Evolutionary conservation across 2,888 invertebrate genomes (phyloP), one percentile per base, ranked within the genome.

Genomic region (Corythucha ciliata): DNA sequence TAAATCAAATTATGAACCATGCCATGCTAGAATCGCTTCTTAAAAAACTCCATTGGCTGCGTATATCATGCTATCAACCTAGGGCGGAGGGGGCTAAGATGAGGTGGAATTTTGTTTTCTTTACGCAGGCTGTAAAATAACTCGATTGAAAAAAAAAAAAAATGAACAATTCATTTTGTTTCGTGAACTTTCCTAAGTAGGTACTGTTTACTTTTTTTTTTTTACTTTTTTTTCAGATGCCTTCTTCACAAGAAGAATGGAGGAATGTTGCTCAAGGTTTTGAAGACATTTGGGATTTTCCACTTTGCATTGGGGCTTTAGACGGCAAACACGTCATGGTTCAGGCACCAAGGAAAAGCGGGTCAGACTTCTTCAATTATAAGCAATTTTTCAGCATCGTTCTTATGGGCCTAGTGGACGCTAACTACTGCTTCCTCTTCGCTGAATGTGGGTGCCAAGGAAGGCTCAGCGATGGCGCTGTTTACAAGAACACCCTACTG

Each of bases 361-460:
- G 25, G 1, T 20, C 20, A 18, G 42, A 42, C 12, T 50, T 42
- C 34, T 21, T 16, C 44, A 50, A 50, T 20, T 50, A 50, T 36
- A 42, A 50, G 26, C 25, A 27, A 12, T 14, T 7, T 12, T 44
- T 26, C 26, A 50, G 44, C 14, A 50, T 50, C 21, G 60, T 62
- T 14, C 56, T 62, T 21, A 48, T 64, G 37, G 62, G 59, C 29
- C 42, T 62, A 33, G 57, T 58, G 41, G 59, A 63, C 58, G 57
- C 62, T 49, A 58, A 61, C 46, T 63, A 62, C 49, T 57, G 55
- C 52, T 64, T 65, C 55, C 56, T 60, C 37, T 62, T 58, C 56
- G 60, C 57, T 32, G 59, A 64, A 44, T 54, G 63, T 56, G 64
- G 63, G 4, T 60, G 59, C 55, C 59, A 62, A 51, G 62, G 61